phyloP scores from a whole-genome alignment of 2,888 invertebrate species.

The Darwinula stevensoni region DNA sequence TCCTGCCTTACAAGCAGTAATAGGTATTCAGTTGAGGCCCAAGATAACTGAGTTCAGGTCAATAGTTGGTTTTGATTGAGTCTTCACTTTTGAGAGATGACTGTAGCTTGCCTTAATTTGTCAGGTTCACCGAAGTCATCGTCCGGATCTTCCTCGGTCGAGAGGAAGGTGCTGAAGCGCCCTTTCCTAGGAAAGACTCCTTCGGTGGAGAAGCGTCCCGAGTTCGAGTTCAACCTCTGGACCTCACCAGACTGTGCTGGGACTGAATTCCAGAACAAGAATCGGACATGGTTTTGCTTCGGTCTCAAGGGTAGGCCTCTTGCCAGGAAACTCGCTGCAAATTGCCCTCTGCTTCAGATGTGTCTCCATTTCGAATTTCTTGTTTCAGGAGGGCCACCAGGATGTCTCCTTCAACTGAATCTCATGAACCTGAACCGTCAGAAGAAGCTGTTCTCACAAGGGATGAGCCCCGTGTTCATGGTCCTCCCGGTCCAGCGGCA shows the following conservation, averaged over 20 bases:
- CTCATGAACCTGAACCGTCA: slow-evolving; percentile 64
- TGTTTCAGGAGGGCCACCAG: slow-evolving; percentile 10
- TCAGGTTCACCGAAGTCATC: not conserved
- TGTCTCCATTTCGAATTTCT: not conserved
- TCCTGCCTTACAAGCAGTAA: too few relatives aligned
- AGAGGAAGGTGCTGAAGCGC: slow-evolving; percentile 5
- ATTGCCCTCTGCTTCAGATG: slow-evolving; percentile 9
- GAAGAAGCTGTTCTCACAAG: slow-evolving; percentile 61
- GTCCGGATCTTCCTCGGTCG: not conserved
- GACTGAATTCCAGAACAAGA: slow-evolving; percentile 59
- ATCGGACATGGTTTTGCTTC: slow-evolving; percentile 78
- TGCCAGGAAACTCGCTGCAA: too few relatives aligned
- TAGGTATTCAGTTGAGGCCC: too few relatives aligned
- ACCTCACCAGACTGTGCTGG: slow-evolving; percentile 63
- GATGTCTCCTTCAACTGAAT: slow-evolving; percentile 35
- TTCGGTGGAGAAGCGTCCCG: slow-evolving; percentile 21
- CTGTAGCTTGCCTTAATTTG: too few relatives aligned
- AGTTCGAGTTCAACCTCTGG: slow-evolving; percentile 65
- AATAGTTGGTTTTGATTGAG: too few relatives aligned
- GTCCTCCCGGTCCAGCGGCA: slow-evolving; percentile 40
- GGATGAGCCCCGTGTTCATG: slow-evolving; percentile 53
- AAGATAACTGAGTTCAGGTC: too few relatives aligned
- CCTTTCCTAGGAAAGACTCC: not conserved
- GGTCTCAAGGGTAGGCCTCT: slow-evolving; percentile 41
- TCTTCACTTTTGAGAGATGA: too few relatives aligned